Percentiles rank a stretch among this genome's conserved stretches.
Conservation (phyloP, 2,113 vertebrate species). For the Sclerurus mexicanus region DNA sequence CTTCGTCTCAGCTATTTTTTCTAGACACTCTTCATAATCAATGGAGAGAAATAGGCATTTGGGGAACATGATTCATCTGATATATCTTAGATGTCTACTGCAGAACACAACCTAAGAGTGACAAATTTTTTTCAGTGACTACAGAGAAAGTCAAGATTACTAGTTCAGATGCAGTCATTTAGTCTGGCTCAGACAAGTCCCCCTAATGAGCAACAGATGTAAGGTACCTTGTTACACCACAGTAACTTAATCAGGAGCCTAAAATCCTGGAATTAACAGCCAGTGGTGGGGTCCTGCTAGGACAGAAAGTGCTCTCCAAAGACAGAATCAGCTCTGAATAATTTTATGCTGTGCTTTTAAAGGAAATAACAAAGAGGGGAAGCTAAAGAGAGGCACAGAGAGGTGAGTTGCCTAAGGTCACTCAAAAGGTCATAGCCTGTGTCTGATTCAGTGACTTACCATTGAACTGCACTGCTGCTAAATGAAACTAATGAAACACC, state of each 20-base stretch:
- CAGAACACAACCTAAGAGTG: neutral
- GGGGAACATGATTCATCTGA: neutral
- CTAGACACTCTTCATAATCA: neutral
- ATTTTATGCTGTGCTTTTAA: neutral
- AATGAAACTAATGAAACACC: neutral
- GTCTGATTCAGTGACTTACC: neutral
- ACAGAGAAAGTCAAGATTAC: slow-evolving; percentile 10
- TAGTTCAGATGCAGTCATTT: slow-evolving; percentile 6
- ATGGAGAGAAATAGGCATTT: neutral
- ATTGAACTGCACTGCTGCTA: neutral
- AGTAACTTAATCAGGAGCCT: slow-evolving; percentile 33
- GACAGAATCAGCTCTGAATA: neutral
- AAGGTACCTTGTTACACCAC: slow-evolving; percentile 3
- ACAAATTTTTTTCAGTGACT: neutral
- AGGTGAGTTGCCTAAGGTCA: neutral
- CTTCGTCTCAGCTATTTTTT: neutral
- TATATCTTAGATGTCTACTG: neutral
- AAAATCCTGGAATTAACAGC: slow-evolving; percentile 10
- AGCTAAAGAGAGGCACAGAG: neutral
- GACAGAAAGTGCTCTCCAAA: neutral
- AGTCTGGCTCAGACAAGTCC: slow-evolving; percentile 2
- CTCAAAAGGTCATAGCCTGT: neutral
- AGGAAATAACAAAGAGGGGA: neutral
- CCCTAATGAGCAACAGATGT: slow-evolving; percentile 34
- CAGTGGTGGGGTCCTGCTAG: neutral